These are phyloP conservation scores for Leptothorax acervorum DNA, from an alignment of 2,888 invertebrate genomes.

Conservation along the genomic window DNA sequence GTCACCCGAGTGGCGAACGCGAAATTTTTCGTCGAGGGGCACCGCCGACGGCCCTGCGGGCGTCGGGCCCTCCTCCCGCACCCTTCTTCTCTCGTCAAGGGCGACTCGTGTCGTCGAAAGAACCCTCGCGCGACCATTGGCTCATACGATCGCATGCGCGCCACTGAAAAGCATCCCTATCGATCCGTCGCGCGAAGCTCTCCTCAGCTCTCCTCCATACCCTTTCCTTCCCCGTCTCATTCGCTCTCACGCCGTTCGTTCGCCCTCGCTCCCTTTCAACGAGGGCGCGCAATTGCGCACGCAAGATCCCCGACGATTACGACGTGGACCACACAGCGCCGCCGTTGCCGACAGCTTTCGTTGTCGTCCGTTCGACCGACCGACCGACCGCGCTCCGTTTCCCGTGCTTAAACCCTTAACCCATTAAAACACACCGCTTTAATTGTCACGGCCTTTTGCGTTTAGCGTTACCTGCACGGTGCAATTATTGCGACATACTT, in stretches of 20 bases:
- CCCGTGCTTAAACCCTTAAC: slow-evolving; percentile 44
- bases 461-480: not conserved
- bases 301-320: slow-evolving; percentile 82
- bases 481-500: slow-evolving; percentile 15
- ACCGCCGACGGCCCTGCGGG: slow-evolving; percentile 79
- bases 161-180: slow-evolving; percentile 78
- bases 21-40: slow-evolving; percentile 59
- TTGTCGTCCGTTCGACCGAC: slow-evolving; percentile 45
- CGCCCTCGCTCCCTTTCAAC: slow-evolving; percentile 47
- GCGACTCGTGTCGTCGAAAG: slow-evolving; percentile 77
- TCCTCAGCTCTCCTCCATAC: slow-evolving; percentile 16
- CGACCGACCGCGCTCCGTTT: slow-evolving; percentile 36
- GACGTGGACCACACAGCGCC: slow-evolving; percentile 74
- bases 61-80: slow-evolving; percentile 65
- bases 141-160: slow-evolving; percentile 80
- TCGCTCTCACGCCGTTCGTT: slow-evolving; percentile 44
- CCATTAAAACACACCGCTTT: slow-evolving; percentile 39
- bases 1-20: not conserved
- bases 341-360: slow-evolving; percentile 59
- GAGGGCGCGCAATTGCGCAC: slow-evolving; percentile 78
- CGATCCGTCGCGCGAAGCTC: slow-evolving; percentile 76
- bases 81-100: slow-evolving; percentile 60
- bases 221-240: slow-evolving; percentile 14
- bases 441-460: slow-evolving; percentile 42
- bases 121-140: slow-evolving; percentile 80